Evolutionary conservation across 2,888 invertebrate genomes (phyloP), one percentile per base, ranked within the genome.

Genomic region (Eupsilia transversa): DNA sequence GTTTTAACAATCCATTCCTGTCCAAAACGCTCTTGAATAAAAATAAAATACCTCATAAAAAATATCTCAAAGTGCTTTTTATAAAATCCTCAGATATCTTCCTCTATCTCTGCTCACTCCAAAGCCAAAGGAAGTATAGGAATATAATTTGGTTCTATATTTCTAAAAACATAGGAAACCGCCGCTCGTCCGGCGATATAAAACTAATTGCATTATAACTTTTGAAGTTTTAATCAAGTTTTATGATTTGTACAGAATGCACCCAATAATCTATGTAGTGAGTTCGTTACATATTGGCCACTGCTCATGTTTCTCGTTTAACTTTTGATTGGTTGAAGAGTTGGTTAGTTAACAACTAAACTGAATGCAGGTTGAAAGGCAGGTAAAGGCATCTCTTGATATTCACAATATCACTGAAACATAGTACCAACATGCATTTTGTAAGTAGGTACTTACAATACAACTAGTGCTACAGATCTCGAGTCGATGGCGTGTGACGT

Each of bases 171-270:
- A 80, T 81, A 83, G 79, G 72, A 86, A 87, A 84, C 80, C 82
- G 79, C 82, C 82, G 68, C 84, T 86, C 79, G 84, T 82, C 82
- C 82, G 81, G 89, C 89, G 90, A 89, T 90, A 91, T 89, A 89
- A 90, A 89, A 89, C 92, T 93, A 94, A 94, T 93, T 93, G 91
- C 92, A 92, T 93, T 92, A 92, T 90, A 91, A 91, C 90, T 92
- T 92, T 93, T 92, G 90, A 93, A 93, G 92, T 94, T 94, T 94
- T 94, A 94, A 94, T 94, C 94, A 94, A 94, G 91, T 94, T 95
- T 95, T 94, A 95, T 94, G 94, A 93, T 94, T 94, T 93, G 93
- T 93, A 93, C 91, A 91, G 91, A 95, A 94, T 92, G 93, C 93
- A 91, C 90, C 89, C 91, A 92, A 91, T 94, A 94, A 94, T 93